phyloP scores from a whole-genome alignment of 2,888 invertebrate species.

The Oscheius onirici region DNA sequence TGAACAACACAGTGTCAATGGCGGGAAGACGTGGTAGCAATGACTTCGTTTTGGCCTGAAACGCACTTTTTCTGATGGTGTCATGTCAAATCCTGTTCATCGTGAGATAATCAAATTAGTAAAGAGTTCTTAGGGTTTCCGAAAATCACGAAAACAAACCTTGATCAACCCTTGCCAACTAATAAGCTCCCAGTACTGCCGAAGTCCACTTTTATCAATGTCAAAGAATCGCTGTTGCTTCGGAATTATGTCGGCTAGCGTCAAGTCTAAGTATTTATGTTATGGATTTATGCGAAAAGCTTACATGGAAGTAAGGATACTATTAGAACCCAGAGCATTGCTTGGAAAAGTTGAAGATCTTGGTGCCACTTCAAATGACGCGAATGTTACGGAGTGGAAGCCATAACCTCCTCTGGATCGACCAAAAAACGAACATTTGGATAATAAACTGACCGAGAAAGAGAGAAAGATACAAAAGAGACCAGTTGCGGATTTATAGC shows the following conservation, averaged over 20 bases:
- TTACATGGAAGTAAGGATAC: too few relatives aligned
- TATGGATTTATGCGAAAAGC: too few relatives aligned
- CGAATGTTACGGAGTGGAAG: too few relatives aligned
- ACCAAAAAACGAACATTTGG: too few relatives aligned
- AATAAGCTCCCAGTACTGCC: conserved; percentile 17
- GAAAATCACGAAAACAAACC: background rate
- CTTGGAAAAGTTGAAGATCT: too few relatives aligned
- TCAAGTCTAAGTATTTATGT: too few relatives aligned
- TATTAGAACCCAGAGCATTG: too few relatives aligned
- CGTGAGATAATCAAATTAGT: background rate
- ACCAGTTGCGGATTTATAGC: too few relatives aligned
- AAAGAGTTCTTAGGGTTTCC: background rate
- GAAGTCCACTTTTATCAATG: conserved; percentile 9
- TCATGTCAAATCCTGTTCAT: background rate
- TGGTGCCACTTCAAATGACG: too few relatives aligned
- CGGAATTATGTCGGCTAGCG: background rate
- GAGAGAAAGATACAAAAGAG: too few relatives aligned
- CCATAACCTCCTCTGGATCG: too few relatives aligned
- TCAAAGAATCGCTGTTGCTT: conserved; percentile 4
- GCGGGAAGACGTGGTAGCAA: background rate
- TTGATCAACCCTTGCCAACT: conserved; percentile 15
- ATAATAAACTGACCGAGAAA: too few relatives aligned
- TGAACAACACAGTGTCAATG: background rate
- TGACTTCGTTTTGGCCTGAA: conserved; percentile 5
- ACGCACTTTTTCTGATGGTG: background rate